Conservation (phyloP, 1,140 invertebrate genomes). For the Aphis gossypii region DNA sequence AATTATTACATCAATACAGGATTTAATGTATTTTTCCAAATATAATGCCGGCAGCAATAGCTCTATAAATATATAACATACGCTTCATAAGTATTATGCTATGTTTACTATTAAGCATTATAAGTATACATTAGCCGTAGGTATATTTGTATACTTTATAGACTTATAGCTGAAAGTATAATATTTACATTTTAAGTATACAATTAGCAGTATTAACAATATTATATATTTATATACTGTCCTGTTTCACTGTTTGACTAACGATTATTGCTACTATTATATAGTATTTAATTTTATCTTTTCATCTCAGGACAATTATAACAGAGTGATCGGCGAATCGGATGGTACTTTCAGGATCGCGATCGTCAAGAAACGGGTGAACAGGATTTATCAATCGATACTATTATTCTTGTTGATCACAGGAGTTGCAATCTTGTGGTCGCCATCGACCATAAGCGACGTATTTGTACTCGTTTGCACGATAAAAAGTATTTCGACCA, state of each 20-base stretch:
- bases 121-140: too few relatives aligned
- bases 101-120: not conserved
- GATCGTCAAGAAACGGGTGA: not conserved
- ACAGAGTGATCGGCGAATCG: not conserved
- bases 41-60: too few relatives aligned
- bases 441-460: not conserved
- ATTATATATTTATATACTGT: not conserved
- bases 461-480: not conserved
- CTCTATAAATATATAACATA: not conserved
- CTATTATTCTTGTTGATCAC: not conserved
- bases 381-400: slow-evolving; percentile 4
- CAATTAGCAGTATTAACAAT: too few relatives aligned
- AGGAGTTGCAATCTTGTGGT: too few relatives aligned
- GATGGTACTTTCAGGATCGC: not conserved
- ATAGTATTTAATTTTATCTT: not conserved
- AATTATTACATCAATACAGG: too few relatives aligned
- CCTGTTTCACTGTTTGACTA: too few relatives aligned
- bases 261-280: not conserved
- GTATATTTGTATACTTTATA: too few relatives aligned
- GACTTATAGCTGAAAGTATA: too few relatives aligned
- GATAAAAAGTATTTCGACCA: not conserved
- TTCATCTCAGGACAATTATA: not conserved
- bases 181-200: too few relatives aligned
- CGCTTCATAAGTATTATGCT: not conserved
- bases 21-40: too few relatives aligned